These are phyloP conservation scores for Rhogogaster chlorosoma DNA, from an alignment of 2,888 invertebrate species.

Conservation along the genomic window DNA sequence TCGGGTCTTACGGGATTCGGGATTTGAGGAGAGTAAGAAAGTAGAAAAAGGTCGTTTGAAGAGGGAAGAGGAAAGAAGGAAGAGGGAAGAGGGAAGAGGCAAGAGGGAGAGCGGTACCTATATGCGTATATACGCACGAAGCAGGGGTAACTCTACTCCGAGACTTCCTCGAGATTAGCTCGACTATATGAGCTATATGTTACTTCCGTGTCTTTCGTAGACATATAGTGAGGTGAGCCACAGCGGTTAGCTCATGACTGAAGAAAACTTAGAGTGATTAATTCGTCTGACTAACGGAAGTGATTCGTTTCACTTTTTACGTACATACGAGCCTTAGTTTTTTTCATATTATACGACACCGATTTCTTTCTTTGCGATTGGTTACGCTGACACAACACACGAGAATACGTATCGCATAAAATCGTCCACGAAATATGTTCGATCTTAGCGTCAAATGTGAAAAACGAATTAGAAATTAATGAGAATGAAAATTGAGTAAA, in stretches of 20 bases:
- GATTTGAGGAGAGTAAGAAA: conserved; percentile 6
- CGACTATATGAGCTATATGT: conserved; percentile 29
- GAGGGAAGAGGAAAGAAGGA: neutral
- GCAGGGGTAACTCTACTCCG: conserved; percentile 23
- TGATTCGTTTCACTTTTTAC: conserved; percentile 46
- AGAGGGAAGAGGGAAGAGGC: neutral
- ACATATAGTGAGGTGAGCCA: neutral
- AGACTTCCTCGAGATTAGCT: conserved; percentile 43
- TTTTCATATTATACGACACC: neutral
- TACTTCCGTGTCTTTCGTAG: conserved; percentile 5
- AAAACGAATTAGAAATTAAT: neutral
- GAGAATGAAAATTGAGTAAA: neutral
- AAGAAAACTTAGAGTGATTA: conserved; percentile 46
- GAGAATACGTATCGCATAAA: too few relatives aligned
- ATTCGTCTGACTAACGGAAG: conserved; percentile 50
- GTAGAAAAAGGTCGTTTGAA: neutral
- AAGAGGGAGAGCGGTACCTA: neutral
- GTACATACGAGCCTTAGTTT: neutral
- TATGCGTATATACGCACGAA: neutral
- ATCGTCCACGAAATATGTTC: neutral
- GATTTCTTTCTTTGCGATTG: conserved; percentile 40
- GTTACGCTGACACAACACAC: neutral
- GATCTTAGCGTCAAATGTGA: neutral
- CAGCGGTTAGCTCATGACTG: conserved; percentile 34
- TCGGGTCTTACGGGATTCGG: conserved; percentile 18